Base-by-base conservation (phyloP, 2,797 vertebrate genomes). In the Paguma larvata region DNA sequence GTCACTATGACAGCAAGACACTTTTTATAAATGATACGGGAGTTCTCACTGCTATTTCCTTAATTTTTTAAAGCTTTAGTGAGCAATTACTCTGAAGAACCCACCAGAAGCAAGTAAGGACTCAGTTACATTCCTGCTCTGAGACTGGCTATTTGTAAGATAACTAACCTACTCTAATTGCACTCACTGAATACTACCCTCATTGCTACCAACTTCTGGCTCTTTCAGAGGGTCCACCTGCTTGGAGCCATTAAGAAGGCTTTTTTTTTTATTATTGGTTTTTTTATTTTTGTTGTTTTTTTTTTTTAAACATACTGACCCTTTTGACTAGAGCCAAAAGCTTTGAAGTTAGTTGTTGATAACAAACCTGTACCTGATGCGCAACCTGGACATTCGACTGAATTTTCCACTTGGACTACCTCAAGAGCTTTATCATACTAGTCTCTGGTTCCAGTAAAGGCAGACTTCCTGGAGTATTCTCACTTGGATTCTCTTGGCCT, bases 321-420 rank as follows among this genome's bases (percentile, higher is more conserved):
- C 85, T 87, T 96, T 97, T 98, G 87, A 96, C 23, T 63, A 90
- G 6, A 96, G 93, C 70, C 91, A 96, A 75, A 95, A 85, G 85
- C 96, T 97, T 97, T 97, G 89, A 98, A 97, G 94, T 93, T 83
- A 59, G 67, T 63, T 53, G 65, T 56, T 87, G 97, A 97, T 98
- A 97, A 98, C 62, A 83, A 95, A 34, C 30, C 63, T 70, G 8
- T 67, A 96, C 87, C 84, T 85, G 95, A 98, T 97, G 97, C 95
- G 95, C 95, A 97, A 94, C 75, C 78, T 75, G 34, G 90, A 79
- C 73, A 46, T 77, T 84, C 92, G 87, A 93, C 93, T 95, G 70
- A 89, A 92, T 92, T 97, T 98, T 96, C 97, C 92, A 96, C 82
- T 92, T 86, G 87, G 94, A 97, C 96, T 84, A 97, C 95, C 97